Conservation (phyloP, 2,113 vertebrate genomes). For the Copsychus sechellarum region DNA sequence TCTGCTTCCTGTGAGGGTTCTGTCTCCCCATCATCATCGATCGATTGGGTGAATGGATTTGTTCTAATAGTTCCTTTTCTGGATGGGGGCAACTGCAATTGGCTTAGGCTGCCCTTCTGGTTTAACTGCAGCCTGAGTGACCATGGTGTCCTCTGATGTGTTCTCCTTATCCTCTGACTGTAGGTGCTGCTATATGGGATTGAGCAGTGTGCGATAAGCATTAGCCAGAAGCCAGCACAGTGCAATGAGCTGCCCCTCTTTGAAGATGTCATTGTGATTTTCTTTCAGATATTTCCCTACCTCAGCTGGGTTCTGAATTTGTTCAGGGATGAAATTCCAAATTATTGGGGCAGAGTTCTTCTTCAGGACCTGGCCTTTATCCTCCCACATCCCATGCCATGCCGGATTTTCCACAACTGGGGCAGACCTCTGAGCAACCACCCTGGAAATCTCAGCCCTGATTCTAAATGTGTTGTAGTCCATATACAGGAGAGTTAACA, state of each 20-base stretch:
- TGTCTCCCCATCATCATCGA: not conserved
- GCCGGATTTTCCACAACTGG: not conserved
- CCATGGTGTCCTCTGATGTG: not conserved
- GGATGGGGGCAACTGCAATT: not conserved
- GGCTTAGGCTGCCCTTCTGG: not conserved
- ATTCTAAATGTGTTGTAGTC: not conserved
- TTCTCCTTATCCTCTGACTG: not conserved
- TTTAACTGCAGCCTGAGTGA: not conserved
- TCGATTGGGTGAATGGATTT: not conserved
- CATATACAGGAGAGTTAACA: not conserved
- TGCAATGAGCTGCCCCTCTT: not conserved
- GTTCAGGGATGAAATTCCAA: not conserved
- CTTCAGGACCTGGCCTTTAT: not conserved
- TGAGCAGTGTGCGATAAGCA: not conserved
- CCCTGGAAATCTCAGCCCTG: not conserved
- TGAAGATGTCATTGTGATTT: not conserved
- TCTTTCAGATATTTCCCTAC: not conserved
- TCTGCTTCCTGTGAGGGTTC: not conserved
- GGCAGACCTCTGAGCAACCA: not conserved
- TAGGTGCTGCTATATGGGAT: not conserved
- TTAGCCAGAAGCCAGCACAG: not conserved
- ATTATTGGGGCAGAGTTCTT: not conserved
- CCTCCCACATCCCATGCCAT: not conserved
- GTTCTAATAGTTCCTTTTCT: not conserved
- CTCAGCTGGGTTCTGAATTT: not conserved